phyloP scores from a whole-genome alignment of 2,797 vertebrate genomes.

The Artibeus lituratus region DNA sequence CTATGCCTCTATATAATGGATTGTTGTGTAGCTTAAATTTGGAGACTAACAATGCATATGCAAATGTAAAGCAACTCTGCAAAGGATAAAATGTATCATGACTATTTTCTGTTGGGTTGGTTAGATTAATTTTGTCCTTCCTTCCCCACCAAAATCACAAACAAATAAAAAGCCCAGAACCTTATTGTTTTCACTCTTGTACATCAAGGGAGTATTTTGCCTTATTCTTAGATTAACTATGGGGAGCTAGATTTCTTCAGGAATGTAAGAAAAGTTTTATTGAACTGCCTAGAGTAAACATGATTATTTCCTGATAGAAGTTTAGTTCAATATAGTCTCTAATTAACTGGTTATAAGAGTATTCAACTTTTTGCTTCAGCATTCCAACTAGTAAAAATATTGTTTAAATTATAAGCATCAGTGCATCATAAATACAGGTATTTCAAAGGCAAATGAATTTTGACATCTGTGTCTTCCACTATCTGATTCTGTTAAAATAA shows the following conservation, averaged over 20 bases:
- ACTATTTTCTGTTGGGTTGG: background rate
- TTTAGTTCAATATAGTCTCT: background rate
- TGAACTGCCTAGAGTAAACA: background rate
- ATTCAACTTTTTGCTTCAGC: background rate
- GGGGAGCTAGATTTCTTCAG: background rate
- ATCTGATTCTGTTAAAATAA: background rate
- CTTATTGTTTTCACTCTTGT: background rate
- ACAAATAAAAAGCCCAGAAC: background rate
- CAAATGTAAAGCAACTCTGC: background rate
- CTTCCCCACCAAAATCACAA: background rate
- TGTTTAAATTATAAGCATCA: background rate
- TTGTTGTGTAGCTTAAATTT: background rate
- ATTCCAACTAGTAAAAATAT: background rate
- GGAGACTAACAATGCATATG: background rate
- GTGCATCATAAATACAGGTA: background rate
- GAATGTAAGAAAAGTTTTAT: background rate
- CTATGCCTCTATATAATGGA: background rate
- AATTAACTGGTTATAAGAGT: background rate
- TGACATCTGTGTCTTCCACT: background rate
- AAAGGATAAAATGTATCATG: background rate
- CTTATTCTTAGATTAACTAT: background rate
- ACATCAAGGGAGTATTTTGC: background rate
- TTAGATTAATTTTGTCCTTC: background rate
- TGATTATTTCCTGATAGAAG: background rate
- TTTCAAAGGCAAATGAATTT: conserved; percentile 9